Evolutionary conservation across 2,113 vertebrate species (phyloP).

Genomic region (Xyliphius kryptos): DNA sequence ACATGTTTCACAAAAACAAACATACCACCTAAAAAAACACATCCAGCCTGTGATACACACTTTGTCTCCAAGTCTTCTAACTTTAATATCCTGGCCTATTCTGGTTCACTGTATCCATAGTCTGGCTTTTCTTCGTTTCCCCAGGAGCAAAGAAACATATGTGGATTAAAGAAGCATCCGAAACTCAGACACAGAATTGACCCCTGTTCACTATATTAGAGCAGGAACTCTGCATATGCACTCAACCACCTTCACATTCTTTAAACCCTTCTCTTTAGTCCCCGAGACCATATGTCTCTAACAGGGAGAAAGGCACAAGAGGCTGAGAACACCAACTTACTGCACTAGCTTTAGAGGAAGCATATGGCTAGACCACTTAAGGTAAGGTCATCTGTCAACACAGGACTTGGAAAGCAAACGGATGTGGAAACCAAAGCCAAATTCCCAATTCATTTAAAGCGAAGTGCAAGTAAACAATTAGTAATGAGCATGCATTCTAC

Average conservation of each 20-base stretch:
- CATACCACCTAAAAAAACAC: too few relatives aligned
- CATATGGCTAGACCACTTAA: background rate
- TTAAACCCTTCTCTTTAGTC: constrained; percentile 6
- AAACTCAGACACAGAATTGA: too few relatives aligned
- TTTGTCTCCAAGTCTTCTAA: too few relatives aligned
- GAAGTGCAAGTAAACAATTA: constrained; percentile 10
- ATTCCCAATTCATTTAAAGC: constrained; percentile 6
- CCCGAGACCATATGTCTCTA: constrained; percentile 6
- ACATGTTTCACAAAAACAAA: too few relatives aligned
- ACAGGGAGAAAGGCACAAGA: background rate
- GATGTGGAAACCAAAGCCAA: constrained; percentile 4
- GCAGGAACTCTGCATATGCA: constrained; percentile 10
- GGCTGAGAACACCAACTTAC: background rate
- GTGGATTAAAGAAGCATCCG: too few relatives aligned
- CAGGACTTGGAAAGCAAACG: constrained; percentile 16
- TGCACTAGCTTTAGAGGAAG: constrained; percentile 5
- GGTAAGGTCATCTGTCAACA: constrained; percentile 24
- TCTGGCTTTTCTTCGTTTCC: too few relatives aligned
- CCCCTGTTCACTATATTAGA: background rate
- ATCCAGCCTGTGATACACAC: too few relatives aligned
- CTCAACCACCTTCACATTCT: constrained; percentile 5
- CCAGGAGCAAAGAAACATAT: too few relatives aligned
- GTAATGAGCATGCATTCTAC: background rate
- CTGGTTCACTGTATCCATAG: too few relatives aligned
- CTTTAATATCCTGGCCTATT: too few relatives aligned